Base-by-base conservation (phyloP, 2,888 invertebrate species). In the Piscicola geometra region DNA sequence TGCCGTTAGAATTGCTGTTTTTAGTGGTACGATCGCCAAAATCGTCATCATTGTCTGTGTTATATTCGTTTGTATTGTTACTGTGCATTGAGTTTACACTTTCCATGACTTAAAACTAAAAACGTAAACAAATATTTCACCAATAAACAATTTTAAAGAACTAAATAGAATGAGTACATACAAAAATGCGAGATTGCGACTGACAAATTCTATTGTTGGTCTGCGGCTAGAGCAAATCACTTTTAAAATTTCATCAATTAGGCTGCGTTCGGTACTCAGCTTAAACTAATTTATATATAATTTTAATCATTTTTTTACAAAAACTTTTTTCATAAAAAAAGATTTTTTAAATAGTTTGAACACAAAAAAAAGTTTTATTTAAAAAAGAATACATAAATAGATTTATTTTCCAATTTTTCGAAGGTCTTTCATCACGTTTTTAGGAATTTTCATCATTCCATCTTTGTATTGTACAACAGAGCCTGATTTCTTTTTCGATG, bases 381-480 rank as follows among this genome's bases (percentile, higher is more conserved):
- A 28, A 33, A 67, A n/a, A 67, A 33, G 3, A 67, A 5, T 28
- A 21, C 21, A 32, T 28, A 67, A 67, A 33, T 21, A 28, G 15
- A 28, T 9, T 67, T 67, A 9, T 67, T 67, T 67, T 67, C 18
- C 32, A n/a, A 33, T 67, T 32, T 32, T 35, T 9, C 32, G 15
- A 67, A 67, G 32, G 9, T 67, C 35, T 32, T 67, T 67, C 67
- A 67, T 67, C 5, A 67, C 33, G 28, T 67, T 35, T 67, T 67
- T 67, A 3, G 67, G 67, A 30, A 67, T 67, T 35, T 67, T 67
- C 67, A 67, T 67, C 9, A 33, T 3, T 5, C 67, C 67, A 35
- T 67, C 67, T 35, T 67, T 67, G n/a, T 67, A 67, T 35, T 35
- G 67, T 9, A 67, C 67, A 3, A 3, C 15, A 9, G 15, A 9